Evolutionary conservation across 2,113 vertebrate genomes (phyloP).

Genomic region (Corydoras sp.): DNA sequence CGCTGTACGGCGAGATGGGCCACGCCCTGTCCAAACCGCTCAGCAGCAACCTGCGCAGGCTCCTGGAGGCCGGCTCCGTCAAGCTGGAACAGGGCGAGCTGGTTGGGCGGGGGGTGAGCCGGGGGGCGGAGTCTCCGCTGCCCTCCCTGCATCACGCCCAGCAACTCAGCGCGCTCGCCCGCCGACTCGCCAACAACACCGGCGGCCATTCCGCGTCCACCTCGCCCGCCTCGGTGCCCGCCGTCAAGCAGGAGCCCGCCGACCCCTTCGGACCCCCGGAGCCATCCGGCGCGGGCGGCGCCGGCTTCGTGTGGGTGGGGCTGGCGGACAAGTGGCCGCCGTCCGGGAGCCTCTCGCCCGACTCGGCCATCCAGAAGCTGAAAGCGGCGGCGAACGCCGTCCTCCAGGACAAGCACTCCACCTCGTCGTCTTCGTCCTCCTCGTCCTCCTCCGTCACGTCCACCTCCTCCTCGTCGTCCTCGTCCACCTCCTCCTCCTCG

Average conservation of each 20-base stretch:
- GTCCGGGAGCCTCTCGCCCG: constrained; percentile 82
- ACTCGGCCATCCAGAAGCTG: constrained; percentile 95
- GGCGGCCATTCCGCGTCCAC: constrained; percentile 61
- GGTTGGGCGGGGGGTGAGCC: constrained; percentile 64
- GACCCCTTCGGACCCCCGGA: constrained; percentile 74
- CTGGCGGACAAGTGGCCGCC: constrained; percentile 92
- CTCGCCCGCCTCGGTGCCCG: constrained; percentile 58
- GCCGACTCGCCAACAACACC: constrained; percentile 83
- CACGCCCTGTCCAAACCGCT: constrained; percentile 83
- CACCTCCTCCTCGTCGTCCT: constrained; percentile 51
- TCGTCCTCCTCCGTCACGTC: constrained; percentile 52
- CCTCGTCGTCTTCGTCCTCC: constrained; percentile 59
- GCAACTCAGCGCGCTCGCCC: constrained; percentile 91
- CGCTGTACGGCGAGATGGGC: constrained; percentile 81
- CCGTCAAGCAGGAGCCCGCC: constrained; percentile 67
- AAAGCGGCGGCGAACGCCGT: constrained; percentile 95
- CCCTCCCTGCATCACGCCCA: constrained; percentile 90
- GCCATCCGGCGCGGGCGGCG: constrained; percentile 54
- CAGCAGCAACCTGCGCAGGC: constrained; percentile 89
- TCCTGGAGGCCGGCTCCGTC: constrained; percentile 89
- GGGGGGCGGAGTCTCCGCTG: constrained; percentile 75
- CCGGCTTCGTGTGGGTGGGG: constrained; percentile 84
- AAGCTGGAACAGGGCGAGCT: constrained; percentile 75
- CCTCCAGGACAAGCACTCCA: constrained; percentile 85
- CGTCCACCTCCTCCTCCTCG: constrained; percentile 53